Percentiles rank a stretch among this genome's conserved stretches.
Conservation (phyloP, 1,140 invertebrate genomes). For the Pogonomyrmex barbatus region DNA sequence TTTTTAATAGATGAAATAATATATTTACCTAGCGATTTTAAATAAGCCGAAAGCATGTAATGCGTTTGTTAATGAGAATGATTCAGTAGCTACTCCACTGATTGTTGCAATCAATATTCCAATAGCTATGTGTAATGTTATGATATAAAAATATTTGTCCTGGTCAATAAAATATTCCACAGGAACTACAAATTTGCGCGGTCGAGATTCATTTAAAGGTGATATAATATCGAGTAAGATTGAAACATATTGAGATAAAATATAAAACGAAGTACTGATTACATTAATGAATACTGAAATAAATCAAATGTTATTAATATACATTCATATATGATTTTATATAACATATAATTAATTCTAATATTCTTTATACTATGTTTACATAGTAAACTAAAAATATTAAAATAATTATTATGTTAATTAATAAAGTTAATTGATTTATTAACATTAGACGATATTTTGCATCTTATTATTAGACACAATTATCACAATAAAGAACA, state of each 20-base stretch:
- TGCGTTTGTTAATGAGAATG: conserved; percentile 15
- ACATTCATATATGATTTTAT: neutral
- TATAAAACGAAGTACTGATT: neutral
- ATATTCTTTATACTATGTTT: neutral
- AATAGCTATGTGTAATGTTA: conserved; percentile 53
- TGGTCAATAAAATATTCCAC: conserved; percentile 68
- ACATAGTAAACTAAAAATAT: neutral
- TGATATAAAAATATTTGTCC: conserved; percentile 65
- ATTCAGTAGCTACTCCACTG: conserved; percentile 61
- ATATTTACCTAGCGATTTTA: conserved; percentile 44
- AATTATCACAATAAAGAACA: neutral
- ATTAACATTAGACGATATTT: too few relatives aligned
- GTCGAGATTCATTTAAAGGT: conserved; percentile 50
- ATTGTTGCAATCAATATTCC: conserved; percentile 31
- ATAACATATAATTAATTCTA: neutral
- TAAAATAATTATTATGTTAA: too few relatives aligned
- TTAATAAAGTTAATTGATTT: too few relatives aligned
- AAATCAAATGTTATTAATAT: neutral
- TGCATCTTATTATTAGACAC: too few relatives aligned
- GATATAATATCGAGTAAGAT: neutral
- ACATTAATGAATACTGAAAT: neutral
- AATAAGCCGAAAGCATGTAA: conserved; percentile 43
- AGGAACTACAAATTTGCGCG: neutral
- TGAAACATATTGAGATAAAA: neutral
- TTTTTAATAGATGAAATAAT: neutral